Evolutionary conservation across 2,888 invertebrate genomes (phyloP), one percentile per base, ranked within the genome.

Genomic region (Hyles lineata): DNA sequence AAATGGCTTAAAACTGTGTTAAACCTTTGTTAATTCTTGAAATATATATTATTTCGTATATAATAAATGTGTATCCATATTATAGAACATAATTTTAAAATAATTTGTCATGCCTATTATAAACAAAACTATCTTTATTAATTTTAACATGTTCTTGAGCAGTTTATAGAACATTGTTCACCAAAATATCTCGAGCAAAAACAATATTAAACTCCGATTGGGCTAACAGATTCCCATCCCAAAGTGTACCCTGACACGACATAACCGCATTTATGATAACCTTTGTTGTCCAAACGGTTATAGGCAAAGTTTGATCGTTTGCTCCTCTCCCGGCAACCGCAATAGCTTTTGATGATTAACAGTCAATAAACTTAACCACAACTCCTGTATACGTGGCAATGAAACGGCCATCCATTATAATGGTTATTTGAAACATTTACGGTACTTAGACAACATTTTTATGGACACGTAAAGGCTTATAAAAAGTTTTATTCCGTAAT

Each of bases 301-400:
- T 88, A 81, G 84, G 75, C 77, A 79, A 91, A 91, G 79, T 91
- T 90, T 78, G 85, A 86, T 85, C 86, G 83, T 89, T 87, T 78
- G 73, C 72, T 72, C 78, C 74, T 75, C 74, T 75, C 75, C 76
- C 79, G 77, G 80, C 79, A 76, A 77, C 77, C 76, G 73, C 78
- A 80, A 84, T 83, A 74, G 77, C 80, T 79, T 80, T 83, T 76
- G 79, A 83, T 88, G 88, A 89, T 89, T 85, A 90, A 88, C 88
- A 87, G 87, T 82, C 86, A 83, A 88, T 87, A 85, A 86, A 83
- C 79, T 80, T 82, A 80, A 86, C 86, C 83, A 80, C 80, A 78
- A 80, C 75, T 78, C 76, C 79, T 77, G 83, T 82, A 80, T 81
- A 77, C 75, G 75, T 75, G 78, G 78, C 80, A 81, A 84, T 80